Conservation (phyloP, 2,888 invertebrate genomes). For the Meta bourneti region DNA sequence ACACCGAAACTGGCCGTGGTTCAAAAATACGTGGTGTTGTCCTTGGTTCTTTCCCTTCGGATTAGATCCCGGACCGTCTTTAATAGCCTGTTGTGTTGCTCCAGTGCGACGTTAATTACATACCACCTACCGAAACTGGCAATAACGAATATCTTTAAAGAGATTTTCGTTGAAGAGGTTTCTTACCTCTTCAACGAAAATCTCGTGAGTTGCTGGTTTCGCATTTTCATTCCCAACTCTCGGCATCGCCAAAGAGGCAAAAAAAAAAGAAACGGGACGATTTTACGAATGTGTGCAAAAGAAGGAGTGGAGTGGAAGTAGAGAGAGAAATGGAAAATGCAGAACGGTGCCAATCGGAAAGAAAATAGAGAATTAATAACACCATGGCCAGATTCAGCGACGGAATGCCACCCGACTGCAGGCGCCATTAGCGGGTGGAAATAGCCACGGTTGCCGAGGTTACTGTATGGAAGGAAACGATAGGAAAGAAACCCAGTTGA, state of each 20-base stretch:
- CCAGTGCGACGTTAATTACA: too few relatives aligned
- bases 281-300: not conserved
- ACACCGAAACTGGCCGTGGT: too few relatives aligned
- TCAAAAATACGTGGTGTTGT: too few relatives aligned
- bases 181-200: not conserved
- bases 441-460: constrained; percentile 30
- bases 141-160: too few relatives aligned
- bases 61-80: too few relatives aligned
- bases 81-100: too few relatives aligned
- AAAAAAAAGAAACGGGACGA: not conserved
- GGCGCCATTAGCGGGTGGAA: constrained; percentile 12
- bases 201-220: not conserved
- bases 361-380: constrained; percentile 46
- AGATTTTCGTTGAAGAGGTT: too few relatives aligned
- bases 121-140: too few relatives aligned
- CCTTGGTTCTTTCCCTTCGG: too few relatives aligned
- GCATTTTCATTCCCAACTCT: not conserved
- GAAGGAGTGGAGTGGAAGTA: not conserved
- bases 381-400: constrained; percentile 21
- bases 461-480: constrained; percentile 10
- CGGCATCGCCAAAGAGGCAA: not conserved
- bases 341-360: constrained; percentile 12
- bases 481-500: not conserved
- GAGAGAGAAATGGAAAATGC: not conserved
- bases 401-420: constrained; percentile 26